phyloP scores from a whole-genome alignment of 2,113 vertebrate genomes.

The Rhodinocichla rosea region DNA sequence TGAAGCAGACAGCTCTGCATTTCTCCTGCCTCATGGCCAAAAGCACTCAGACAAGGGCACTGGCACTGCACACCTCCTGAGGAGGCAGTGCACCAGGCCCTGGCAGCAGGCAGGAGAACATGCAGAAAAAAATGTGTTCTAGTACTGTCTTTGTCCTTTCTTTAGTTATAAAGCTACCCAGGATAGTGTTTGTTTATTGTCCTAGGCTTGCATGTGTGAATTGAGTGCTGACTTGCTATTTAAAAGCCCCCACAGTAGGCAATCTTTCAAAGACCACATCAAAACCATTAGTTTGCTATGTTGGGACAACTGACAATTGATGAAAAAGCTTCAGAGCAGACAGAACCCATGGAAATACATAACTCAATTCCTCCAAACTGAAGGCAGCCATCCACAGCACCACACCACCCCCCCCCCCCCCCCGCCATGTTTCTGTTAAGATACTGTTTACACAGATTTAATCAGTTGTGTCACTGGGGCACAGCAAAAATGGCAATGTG shows the following conservation, averaged over 20 bases:
- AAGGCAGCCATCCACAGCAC: slow-evolving; percentile 2
- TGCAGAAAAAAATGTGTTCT: neutral
- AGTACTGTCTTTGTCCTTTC: neutral
- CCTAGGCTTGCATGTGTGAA: neutral
- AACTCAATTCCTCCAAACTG: slow-evolving; percentile 45
- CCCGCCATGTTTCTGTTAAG: slow-evolving; percentile 51
- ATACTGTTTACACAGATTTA: slow-evolving; percentile 72
- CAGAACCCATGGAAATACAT: slow-evolving; percentile 38
- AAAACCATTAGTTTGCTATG: slow-evolving; percentile 43
- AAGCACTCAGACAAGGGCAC: neutral
- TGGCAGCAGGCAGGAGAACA: neutral
- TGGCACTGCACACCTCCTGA: rapidly evolving
- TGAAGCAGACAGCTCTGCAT: neutral
- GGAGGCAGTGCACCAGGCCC: neutral
- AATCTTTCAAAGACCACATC: slow-evolving; percentile 41
- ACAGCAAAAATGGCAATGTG: slow-evolving; percentile 70
- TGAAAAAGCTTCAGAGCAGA: slow-evolving; percentile 50
- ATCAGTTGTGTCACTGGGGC: slow-evolving; percentile 72
- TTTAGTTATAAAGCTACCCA: slow-evolving; percentile 9
- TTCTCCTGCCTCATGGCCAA: neutral
- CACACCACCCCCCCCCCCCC: neutral
- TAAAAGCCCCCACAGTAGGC: slow-evolving; percentile 23
- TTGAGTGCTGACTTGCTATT: slow-evolving; percentile 27
- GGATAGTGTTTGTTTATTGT: slow-evolving; percentile 32
- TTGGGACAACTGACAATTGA: slow-evolving; percentile 41